phyloP scores from a whole-genome alignment of 2,113 vertebrate species.

The Plecturocebus donacophilus region DNA sequence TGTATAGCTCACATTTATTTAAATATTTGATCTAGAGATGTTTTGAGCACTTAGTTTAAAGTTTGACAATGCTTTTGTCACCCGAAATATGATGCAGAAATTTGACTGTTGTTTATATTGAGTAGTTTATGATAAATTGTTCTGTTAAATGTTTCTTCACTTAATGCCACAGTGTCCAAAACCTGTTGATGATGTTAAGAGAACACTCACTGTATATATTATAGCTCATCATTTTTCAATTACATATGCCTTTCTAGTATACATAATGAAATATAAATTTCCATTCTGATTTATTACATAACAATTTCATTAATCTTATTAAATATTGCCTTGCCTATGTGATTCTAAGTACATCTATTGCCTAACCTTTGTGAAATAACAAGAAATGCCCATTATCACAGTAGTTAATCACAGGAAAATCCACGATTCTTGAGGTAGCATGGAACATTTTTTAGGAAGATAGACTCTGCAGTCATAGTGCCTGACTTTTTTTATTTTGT shows the following conservation, averaged over 20 bases:
- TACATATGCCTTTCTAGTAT: not conserved
- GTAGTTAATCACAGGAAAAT: not conserved
- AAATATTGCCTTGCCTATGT: not conserved
- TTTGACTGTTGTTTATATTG: not conserved
- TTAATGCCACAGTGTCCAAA: not conserved
- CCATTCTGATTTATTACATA: not conserved
- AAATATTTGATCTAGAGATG: too few species aligned
- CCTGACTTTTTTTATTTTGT: not conserved
- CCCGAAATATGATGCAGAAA: too few species aligned
- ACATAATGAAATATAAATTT: not conserved
- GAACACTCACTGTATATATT: not conserved
- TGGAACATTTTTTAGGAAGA: not conserved
- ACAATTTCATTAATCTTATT: not conserved
- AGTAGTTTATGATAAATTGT: not conserved
- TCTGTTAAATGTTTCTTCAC: not conserved
- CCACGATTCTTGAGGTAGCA: not conserved
- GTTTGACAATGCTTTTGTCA: too few species aligned
- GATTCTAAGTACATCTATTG: not conserved
- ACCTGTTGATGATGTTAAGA: not conserved
- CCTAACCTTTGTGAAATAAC: not conserved
- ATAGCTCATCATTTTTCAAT: not conserved
- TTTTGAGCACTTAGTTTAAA: too few species aligned
- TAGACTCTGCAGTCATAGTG: too few species aligned
- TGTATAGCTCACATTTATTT: too few species aligned
- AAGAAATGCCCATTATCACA: not conserved